Evolutionary conservation across 2,888 invertebrate species (phyloP).

Genomic region (Ecliptopera silaceata): DNA sequence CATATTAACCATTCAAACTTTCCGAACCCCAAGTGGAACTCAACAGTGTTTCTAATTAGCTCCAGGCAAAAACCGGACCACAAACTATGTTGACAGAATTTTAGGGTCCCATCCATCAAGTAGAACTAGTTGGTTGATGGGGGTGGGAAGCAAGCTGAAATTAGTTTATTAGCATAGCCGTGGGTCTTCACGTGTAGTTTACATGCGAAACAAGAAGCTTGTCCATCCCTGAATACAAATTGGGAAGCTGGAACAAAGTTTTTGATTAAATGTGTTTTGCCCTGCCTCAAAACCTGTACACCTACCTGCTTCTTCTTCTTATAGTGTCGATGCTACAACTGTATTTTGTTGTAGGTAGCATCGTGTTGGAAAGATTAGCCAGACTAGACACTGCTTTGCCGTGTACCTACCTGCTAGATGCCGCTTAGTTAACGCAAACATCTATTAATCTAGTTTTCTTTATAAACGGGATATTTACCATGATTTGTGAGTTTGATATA

Average conservation of each 20-base stretch:
- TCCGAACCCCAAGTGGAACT: background rate
- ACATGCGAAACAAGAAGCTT: constrained; percentile 54
- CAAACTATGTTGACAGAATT: constrained; percentile 53
- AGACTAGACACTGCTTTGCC: no score
- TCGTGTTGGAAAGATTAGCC: no score
- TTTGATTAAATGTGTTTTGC: constrained; percentile 43
- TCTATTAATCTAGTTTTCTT: no score
- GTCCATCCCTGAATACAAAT: constrained; percentile 64
- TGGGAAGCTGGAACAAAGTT: constrained; percentile 54
- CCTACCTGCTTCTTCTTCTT: no score
- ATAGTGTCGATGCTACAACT: no score
- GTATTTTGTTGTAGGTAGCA: no score
- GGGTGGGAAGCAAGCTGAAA: constrained; percentile 64
- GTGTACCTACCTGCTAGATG: no score
- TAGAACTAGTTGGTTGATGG: constrained; percentile 9
- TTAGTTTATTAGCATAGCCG: constrained; percentile 68
- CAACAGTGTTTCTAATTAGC: background rate
- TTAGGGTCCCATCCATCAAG: constrained; percentile 19
- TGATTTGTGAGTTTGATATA: no score
- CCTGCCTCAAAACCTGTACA: background rate
- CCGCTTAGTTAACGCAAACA: no score
- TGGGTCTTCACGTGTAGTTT: constrained; percentile 40
- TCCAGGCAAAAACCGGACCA: background rate
- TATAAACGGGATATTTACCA: no score
- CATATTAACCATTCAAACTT: no score